Percentiles rank a stretch among this genome's conserved stretches.
These are phyloP conservation scores for Pseudolaguvia tuberculata DNA, from an alignment of 2,113 vertebrate genomes.

Conservation along the genomic window DNA sequence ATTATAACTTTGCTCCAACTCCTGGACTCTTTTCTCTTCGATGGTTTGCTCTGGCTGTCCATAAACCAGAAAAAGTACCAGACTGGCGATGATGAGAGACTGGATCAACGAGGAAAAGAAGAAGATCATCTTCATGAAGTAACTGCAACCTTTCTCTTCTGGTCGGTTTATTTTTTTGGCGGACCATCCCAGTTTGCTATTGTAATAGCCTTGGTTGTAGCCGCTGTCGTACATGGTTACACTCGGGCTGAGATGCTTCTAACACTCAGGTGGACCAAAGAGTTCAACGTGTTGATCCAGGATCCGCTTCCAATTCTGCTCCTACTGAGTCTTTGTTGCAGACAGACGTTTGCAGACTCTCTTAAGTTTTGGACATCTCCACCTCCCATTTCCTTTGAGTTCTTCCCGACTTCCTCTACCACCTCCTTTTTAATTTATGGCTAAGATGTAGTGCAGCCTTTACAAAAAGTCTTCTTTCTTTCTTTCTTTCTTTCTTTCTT, in stretches of 20 bases:
- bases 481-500: too few species aligned
- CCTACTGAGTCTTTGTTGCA: background rate
- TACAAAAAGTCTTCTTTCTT: too few species aligned
- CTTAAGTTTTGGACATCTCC: constrained; percentile 24
- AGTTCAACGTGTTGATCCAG: background rate
- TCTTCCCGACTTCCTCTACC: background rate
- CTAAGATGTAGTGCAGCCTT: background rate
- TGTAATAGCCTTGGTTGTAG: constrained; percentile 66
- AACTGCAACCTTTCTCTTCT: constrained; percentile 66
- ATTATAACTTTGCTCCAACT: constrained; percentile 67
- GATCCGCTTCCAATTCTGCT: background rate
- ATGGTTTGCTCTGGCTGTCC: constrained; percentile 73
- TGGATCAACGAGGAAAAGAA: constrained; percentile 89
- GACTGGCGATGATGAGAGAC: constrained; percentile 85
- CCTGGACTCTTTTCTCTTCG: constrained; percentile 61
- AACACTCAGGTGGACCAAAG: background rate
- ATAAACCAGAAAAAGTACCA: constrained; percentile 90
- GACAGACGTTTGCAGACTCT: constrained; percentile 4
- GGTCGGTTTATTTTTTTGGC: constrained; percentile 61
- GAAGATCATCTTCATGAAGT: constrained; percentile 87
- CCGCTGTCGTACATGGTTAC: constrained; percentile 70
- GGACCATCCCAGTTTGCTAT: constrained; percentile 64
- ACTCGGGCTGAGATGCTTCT: background rate
- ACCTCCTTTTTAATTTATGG: constrained; percentile 11
- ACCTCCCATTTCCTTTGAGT: constrained; percentile 31